Evolutionary conservation across 53 echinoderm and acorn worm species (phyloP), one percentile per base, ranked within the genome.

Genomic region (Paelopatides confundens): DNA sequence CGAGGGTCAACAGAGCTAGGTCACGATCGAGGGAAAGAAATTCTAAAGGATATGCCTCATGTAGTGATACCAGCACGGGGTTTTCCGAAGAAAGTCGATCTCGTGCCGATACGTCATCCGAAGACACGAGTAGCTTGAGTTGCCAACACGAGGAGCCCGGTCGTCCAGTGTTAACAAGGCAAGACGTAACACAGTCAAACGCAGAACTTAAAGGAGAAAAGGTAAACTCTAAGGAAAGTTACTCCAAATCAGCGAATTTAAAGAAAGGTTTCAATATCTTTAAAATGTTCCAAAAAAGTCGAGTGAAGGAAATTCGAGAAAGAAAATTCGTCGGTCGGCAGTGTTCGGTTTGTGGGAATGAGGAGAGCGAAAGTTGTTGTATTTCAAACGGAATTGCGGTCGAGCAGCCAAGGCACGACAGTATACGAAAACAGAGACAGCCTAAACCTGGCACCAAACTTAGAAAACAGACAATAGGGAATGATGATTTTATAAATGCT

Each of bases 31-130:
- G 82, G 63, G 82, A 82, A 36, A 58, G 82, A 35, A 58, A 17
- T n/a, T 15, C 31, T 15, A 62, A 63, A 35, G 62, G 40, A 21
- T 82, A 77, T 30, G 31, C 51, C 9, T 77, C 77, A 28, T 48
- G 77, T 43, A 77, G 77, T 50, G 77, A 77, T 15, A 77, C 77
- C 50, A 77, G 77, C 51, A 77, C 77, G 29, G 77, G 48, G 12
- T 50, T 77, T 50, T 77, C 77, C 77, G 77, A 77, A 77, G 77
- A 77, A 50, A 77, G 77, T 30, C 51, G 77, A 77, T 77, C 77
- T 6, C 77, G 77, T 31, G 51, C 77, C 51, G 77, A 77, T 38
- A 77, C 77, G 2, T 77, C 77, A 39, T 77, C 77, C 38, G 77
- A 77, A 77, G 77, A 77, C 30, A 50, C 77, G 51, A 77, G 77